These are phyloP conservation scores for Lycocerus yunnanus DNA, from an alignment of 2,888 invertebrate genomes.

Conservation along the genomic window DNA sequence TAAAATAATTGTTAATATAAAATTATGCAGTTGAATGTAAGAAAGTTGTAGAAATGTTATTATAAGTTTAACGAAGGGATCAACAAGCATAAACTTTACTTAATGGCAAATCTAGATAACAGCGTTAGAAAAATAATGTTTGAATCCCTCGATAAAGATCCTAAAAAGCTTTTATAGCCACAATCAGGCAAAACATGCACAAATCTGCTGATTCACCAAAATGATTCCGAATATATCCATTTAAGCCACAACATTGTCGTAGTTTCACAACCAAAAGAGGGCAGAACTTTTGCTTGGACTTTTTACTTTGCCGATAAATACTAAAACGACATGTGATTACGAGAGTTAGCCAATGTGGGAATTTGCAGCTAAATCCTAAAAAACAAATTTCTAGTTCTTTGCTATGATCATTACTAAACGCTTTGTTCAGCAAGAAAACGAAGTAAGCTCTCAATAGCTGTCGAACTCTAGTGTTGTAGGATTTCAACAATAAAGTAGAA, in stretches of 20 bases:
- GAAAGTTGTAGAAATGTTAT: background rate
- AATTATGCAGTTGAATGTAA: background rate
- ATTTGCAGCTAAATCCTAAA: constrained; percentile 38
- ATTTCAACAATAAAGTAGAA: constrained; percentile 48
- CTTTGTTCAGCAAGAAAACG: constrained; percentile 55
- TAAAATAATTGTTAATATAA: background rate
- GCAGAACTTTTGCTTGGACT: constrained; percentile 23
- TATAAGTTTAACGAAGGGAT: background rate
- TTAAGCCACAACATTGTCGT: constrained; percentile 44
- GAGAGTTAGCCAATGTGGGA: constrained; percentile 40
- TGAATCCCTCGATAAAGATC: constrained; percentile 22
- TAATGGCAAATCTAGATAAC: constrained; percentile 2
- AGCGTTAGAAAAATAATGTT: constrained; percentile 2
- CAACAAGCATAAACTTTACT: constrained; percentile 1
- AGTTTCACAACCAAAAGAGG: constrained; percentile 43
- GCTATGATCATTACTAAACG: constrained; percentile 55
- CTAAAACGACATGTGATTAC: constrained; percentile 38
- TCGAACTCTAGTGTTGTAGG: constrained; percentile 52
- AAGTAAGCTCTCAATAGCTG: constrained; percentile 48
- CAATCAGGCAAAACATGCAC: constrained; percentile 33
- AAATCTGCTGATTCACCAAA: constrained; percentile 44
- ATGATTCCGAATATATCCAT: constrained; percentile 37
- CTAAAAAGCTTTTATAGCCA: constrained; percentile 31
- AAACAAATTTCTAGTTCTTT: constrained; percentile 37
- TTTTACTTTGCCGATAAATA: constrained; percentile 27